Percentiles rank a stretch among this genome's conserved stretches.
These are phyloP conservation scores for Zhuqinia jingwanae DNA, from an alignment of 2,888 invertebrate genomes.

Conservation along the genomic window DNA sequence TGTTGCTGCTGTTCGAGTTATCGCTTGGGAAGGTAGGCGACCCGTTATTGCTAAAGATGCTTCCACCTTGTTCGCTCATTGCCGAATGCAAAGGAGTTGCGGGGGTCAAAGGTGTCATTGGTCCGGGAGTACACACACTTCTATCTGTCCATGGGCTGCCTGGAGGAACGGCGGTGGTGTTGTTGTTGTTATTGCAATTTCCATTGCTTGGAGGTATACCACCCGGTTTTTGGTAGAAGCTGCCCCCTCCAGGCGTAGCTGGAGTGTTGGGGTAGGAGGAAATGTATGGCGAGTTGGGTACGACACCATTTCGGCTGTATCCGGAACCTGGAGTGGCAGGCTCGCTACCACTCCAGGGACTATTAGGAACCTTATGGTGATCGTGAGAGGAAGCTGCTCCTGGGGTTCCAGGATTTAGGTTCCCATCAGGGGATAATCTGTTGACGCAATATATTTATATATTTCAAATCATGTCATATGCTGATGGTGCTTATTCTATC, in stretches of 20 bases:
- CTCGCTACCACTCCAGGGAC: conserved; percentile 70
- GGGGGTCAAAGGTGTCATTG: conserved; percentile 65
- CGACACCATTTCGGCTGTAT: conserved; percentile 43
- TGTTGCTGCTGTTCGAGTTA: background rate
- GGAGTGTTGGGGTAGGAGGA: conserved; percentile 68
- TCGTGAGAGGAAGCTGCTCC: conserved; percentile 59
- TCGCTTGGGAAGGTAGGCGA: conserved; percentile 53
- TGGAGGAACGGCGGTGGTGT: conserved; percentile 60
- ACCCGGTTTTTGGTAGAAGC: conserved; percentile 63
- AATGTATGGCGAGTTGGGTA: conserved; percentile 65
- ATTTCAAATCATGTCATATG: too few relatives aligned
- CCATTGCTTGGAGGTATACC: conserved; percentile 15
- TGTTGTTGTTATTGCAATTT: conserved; percentile 27
- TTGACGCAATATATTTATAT: too few relatives aligned
- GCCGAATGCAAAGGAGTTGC: conserved; percentile 64
- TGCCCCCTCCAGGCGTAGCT: conserved; percentile 65
- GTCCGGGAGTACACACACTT: conserved; percentile 69
- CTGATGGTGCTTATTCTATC: too few relatives aligned
- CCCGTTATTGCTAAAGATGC: conserved; percentile 52
- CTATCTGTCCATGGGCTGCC: conserved; percentile 69
- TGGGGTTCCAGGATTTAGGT: conserved; percentile 68
- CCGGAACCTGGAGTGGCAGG: conserved; percentile 68
- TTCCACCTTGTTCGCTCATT: conserved; percentile 42
- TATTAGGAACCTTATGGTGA: conserved; percentile 63
- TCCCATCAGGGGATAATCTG: conserved; percentile 65